Conservation (phyloP, 2,797 vertebrate species). For the Dermochelys coriacea region DNA sequence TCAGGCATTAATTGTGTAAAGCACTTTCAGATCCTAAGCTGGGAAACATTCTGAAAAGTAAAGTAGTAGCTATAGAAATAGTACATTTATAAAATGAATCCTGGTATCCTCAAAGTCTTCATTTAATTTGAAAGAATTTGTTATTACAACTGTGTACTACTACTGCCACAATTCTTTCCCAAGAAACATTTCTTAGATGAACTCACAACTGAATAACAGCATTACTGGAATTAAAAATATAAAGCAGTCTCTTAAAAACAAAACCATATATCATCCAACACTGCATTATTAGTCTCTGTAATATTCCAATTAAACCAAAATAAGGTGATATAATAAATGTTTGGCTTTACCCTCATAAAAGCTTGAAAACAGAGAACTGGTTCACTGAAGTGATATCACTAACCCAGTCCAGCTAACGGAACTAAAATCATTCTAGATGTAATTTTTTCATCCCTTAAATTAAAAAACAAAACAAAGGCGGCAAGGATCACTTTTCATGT, state of each 20-base stretch:
- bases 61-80: not conserved
- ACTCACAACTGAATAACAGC: not conserved
- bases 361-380: constrained; percentile 2
- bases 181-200: not conserved
- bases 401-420: not conserved
- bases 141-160: not conserved
- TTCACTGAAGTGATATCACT: constrained; percentile 9
- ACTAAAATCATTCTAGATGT: not conserved
- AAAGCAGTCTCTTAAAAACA: not conserved
- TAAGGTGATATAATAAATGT: not conserved
- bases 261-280: not conserved
- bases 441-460: constrained; percentile 1
- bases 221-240: not conserved
- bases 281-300: not conserved
- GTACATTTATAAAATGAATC: not conserved
- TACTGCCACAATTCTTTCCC: not conserved
- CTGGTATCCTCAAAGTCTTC: not conserved
- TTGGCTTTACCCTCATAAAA: not conserved
- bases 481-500: not conserved
- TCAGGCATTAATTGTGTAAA: constrained; percentile 17
- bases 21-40: not conserved
- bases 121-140: not conserved
- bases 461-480: not conserved
- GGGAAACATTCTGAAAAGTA: not conserved
- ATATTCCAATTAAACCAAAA: not conserved